These are phyloP conservation scores for Spilarctia lutea DNA, from an alignment of 2,888 invertebrate genomes.

Conservation along the genomic window DNA sequence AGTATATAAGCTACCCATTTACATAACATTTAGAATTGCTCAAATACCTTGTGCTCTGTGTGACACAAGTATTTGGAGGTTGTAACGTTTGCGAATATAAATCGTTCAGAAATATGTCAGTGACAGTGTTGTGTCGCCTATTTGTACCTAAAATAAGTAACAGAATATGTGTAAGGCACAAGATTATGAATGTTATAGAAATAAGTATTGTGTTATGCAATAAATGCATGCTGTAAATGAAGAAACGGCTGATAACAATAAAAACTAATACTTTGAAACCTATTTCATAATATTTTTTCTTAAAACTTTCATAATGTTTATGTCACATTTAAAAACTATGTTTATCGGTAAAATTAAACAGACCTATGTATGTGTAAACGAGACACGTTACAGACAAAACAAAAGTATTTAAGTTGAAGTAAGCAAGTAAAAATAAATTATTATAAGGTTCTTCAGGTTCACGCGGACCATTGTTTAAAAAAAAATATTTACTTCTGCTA, in stretches of 20 bases:
- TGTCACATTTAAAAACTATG: no score
- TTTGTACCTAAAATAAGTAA: background rate
- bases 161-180: background rate
- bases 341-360: no score
- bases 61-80: background rate
- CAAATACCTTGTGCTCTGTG: background rate
- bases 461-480: background rate
- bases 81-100: background rate
- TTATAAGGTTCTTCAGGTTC: no score
- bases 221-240: background rate
- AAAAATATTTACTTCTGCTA: no score
- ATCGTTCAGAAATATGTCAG: background rate
- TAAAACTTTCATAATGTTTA: no score
- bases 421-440: no score
- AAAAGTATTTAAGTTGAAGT: no score
- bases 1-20: background rate
- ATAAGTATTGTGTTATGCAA: background rate
- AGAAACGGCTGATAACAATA: background rate
- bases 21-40: background rate
- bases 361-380: no score
- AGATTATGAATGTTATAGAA: background rate
- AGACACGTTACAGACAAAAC: no score
- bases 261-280: no score
- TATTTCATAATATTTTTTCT: no score
- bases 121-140: background rate